phyloP scores from a whole-genome alignment of 2,888 invertebrate species.

The Drymonia ruficornis region DNA sequence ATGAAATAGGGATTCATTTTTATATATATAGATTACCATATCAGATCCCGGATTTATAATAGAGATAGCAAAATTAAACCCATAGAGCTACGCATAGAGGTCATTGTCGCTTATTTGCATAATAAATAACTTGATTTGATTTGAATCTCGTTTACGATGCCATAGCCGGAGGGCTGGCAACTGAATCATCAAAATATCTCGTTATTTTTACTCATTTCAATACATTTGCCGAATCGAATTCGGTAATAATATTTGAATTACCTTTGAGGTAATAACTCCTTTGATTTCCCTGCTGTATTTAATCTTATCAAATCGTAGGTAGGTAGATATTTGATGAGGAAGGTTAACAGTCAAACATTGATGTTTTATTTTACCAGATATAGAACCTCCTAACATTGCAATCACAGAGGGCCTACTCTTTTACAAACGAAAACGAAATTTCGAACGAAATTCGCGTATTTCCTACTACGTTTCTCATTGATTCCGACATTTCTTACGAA shows the following conservation, averaged over 20 bases:
- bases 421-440: too few relatives aligned
- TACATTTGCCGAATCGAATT: background rate
- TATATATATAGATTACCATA: too few relatives aligned
- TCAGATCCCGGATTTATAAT: too few relatives aligned
- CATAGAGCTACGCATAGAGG: slow-evolving; percentile 8
- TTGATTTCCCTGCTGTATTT: background rate
- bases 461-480: too few relatives aligned
- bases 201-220: slow-evolving; percentile 4
- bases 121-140: slow-evolving; percentile 29
- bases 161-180: background rate
- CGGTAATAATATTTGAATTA: slow-evolving; percentile 1
- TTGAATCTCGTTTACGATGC: slow-evolving; percentile 21
- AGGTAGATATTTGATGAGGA: too few relatives aligned
- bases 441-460: too few relatives aligned
- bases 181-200: background rate
- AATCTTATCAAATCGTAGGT: background rate
- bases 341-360: too few relatives aligned
- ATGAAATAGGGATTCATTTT: too few relatives aligned
- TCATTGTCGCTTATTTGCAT: slow-evolving; percentile 27
- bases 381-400: too few relatives aligned
- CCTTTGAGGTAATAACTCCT: background rate
- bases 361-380: too few relatives aligned
- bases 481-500: too few relatives aligned
- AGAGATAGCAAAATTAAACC: slow-evolving; percentile 19
- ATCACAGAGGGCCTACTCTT: too few relatives aligned